Percentiles rank a stretch among this genome's conserved stretches.
phyloP scores from a whole-genome alignment of 2,888 invertebrate genomes.

The Apantesis nais region DNA sequence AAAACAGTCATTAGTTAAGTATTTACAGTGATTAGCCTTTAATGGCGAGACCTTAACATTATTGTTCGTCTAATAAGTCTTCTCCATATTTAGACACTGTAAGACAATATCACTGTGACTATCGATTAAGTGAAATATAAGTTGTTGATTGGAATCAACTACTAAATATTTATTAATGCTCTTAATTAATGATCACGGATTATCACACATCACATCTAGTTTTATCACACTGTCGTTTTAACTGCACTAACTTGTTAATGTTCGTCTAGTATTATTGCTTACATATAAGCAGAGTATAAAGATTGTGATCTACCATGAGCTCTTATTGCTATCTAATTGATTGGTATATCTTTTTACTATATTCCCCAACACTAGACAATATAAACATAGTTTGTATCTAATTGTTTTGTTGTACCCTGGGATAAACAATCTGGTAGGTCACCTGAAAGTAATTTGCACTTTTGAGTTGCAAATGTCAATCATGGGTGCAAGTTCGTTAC shows the following conservation, averaged over 20 bases:
- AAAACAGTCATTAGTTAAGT: conserved; percentile 15
- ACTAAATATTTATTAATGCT: not conserved
- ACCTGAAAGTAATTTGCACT: no score
- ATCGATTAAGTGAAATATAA: not conserved
- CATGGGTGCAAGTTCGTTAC: no score
- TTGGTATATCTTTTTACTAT: no score
- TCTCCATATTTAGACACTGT: conserved; percentile 12
- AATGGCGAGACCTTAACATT: conserved; percentile 11
- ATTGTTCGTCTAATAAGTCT: conserved; percentile 19
- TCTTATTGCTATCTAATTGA: no score
- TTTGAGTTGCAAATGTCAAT: no score
- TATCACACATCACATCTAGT: not conserved
- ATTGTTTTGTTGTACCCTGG: no score
- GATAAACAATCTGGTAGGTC: no score
- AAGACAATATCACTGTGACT: conserved; percentile 8
- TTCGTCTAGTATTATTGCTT: not conserved
- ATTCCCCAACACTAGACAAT: no score
- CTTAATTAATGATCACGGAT: not conserved
- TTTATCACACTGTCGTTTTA: not conserved
- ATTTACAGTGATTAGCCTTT: conserved; percentile 14
- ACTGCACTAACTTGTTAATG: not conserved
- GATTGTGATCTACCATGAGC: not conserved
- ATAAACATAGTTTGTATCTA: no score
- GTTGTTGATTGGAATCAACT: not conserved
- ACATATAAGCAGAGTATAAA: not conserved